A percentile compares a stretch with the other conserved stretches of the same genome.
These are phyloP conservation scores for Triplophysa yarkandensis DNA, from an alignment of 2,797 vertebrate genomes.

Conservation along the genomic window DNA sequence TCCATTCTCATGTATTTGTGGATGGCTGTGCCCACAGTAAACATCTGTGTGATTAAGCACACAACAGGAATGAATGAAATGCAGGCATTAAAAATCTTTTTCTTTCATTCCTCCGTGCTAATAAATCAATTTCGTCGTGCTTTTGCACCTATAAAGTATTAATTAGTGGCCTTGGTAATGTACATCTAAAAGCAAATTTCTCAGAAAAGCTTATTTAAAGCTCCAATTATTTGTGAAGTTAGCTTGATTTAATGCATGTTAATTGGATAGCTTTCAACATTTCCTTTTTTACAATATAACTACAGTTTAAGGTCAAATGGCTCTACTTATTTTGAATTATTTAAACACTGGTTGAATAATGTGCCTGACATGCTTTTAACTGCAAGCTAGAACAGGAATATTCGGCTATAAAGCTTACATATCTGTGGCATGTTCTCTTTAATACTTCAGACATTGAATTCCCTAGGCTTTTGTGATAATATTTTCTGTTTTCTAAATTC, in stretches of 20 bases:
- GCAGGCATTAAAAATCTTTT: conserved; percentile 7
- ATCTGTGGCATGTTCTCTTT: neutral
- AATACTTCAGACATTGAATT: neutral
- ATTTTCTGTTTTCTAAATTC: neutral
- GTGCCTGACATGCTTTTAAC: neutral
- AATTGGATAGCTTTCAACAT: conserved; percentile 61
- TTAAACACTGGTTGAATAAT: conserved; percentile 13
- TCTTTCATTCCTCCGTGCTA: conserved; percentile 58
- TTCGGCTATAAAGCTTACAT: neutral
- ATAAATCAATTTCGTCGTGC: conserved; percentile 70
- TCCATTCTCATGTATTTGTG: conserved; percentile 16
- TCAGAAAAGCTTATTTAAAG: conserved; percentile 70
- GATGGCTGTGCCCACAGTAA: conserved; percentile 20
- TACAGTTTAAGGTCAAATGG: neutral
- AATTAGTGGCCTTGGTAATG: conserved; percentile 65
- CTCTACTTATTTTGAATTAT: conserved; percentile 7
- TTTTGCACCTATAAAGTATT: conserved; percentile 69
- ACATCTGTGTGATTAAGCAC: conserved; percentile 11
- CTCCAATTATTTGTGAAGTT: conserved; percentile 71
- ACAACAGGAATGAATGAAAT: conserved; percentile 35
- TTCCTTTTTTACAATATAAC: conserved; percentile 42
- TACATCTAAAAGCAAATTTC: conserved; percentile 72
- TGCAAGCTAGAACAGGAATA: neutral
- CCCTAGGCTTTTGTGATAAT: neutral
- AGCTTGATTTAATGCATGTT: conserved; percentile 69